Evolutionary conservation across 2,797 vertebrate genomes (phyloP).

Genomic region (Loris lydekkerianus): DNA sequence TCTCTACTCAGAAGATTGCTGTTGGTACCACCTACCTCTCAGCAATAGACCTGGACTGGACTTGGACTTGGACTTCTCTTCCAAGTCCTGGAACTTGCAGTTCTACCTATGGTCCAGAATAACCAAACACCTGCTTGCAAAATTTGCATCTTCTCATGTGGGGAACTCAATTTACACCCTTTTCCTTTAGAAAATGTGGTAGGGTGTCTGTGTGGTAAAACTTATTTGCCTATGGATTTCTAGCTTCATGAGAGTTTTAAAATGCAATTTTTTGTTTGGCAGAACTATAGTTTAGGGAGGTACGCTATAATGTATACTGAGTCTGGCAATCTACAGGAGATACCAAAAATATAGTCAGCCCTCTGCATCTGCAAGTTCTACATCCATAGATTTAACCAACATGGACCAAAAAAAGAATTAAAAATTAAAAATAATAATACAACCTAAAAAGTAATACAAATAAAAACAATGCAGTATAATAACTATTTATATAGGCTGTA

Average conservation of each 20-base stretch:
- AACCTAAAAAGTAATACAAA: not conserved
- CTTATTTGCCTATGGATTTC: not conserved
- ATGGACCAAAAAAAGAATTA: not conserved
- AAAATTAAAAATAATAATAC: not conserved
- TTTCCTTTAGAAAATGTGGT: not conserved
- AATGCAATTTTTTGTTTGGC: not conserved
- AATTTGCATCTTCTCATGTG: not conserved
- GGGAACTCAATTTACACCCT: not conserved
- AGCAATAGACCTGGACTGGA: not conserved
- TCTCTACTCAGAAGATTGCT: not conserved
- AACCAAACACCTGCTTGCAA: not conserved
- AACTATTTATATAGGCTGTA: not conserved
- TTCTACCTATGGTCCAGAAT: not conserved
- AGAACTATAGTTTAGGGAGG: not conserved
- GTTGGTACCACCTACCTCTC: not conserved
- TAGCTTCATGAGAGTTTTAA: not conserved
- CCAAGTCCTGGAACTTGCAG: not conserved
- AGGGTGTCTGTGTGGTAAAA: not conserved
- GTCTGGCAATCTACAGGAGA: not conserved
- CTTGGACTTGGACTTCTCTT: not conserved
- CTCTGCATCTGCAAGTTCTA: not conserved
- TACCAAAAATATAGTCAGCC: not conserved
- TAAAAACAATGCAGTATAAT: not conserved
- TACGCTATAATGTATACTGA: not conserved
- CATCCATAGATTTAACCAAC: not conserved